Percentiles rank a stretch among this genome's conserved stretches.
phyloP scores from a whole-genome alignment of 92 coral and sea anemone species.

The Umimayanthus kanabou region DNA sequence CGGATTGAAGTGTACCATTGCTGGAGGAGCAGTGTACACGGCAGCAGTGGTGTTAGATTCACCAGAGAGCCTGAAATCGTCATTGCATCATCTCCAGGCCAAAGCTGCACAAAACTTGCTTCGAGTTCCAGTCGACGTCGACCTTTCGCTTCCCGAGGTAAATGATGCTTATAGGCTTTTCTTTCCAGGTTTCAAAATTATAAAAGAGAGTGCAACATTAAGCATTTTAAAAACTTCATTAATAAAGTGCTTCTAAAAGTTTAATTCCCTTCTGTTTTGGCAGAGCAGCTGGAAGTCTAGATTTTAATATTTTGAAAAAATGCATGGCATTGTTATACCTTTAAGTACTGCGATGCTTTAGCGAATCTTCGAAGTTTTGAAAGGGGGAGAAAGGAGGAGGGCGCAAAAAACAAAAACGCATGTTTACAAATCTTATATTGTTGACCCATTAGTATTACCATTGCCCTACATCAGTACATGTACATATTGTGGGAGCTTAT shows the following conservation, averaged over 20 bases:
- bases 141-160: slow-evolving; percentile 35
- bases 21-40: slow-evolving; percentile 71
- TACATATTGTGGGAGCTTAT: too few relatives aligned
- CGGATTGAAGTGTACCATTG: slow-evolving; percentile 65
- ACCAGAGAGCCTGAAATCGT: slow-evolving; percentile 67
- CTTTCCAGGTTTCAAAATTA: neutral
- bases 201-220: neutral
- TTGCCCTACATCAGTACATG: too few relatives aligned
- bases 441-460: too few relatives aligned
- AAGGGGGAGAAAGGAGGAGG: too few relatives aligned
- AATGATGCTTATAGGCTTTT: neutral
- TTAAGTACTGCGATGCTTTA: too few relatives aligned
- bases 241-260: neutral
- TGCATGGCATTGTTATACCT: neutral
- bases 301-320: neutral
- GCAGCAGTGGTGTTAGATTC: slow-evolving; percentile 70
- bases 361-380: too few relatives aligned
- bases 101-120: slow-evolving; percentile 61
- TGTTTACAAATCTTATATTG: too few relatives aligned
- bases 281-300: neutral
- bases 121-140: slow-evolving; percentile 60
- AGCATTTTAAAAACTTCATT: neutral
- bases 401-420: too few relatives aligned
- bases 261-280: neutral
- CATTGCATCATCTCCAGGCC: slow-evolving; percentile 50